Base-by-base conservation (phyloP, 2,113 vertebrate genomes). In the Corydoras maculifer region DNA sequence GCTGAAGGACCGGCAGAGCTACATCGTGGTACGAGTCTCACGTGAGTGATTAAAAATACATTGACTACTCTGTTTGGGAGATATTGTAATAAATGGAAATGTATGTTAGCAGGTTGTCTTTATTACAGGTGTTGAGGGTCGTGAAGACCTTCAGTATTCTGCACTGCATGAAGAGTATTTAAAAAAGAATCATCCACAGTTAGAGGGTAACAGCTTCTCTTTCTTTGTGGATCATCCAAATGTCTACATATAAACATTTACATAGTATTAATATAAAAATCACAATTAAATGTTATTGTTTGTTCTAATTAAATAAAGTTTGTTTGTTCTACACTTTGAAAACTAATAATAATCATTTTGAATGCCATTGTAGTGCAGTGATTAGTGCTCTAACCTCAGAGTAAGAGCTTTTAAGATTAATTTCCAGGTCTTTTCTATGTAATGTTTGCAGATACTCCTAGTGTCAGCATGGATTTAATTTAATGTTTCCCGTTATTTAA, bases 1-100 rank as follows among this genome's bases (percentile, higher is more conserved):
- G 13, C 75, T 90, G 78, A 73, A 29, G 32, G 84, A 84, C 75
- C 83, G 87, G 58, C 84, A 83, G 2, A 61, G n/a, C 71, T 90
- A 89, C 54, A 57, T 87, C 73, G 82, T 86, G 13, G 57, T 89
- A 0, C 65, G 65, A 5, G 84, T 88, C 8, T 80, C 60, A 73
- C 18, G 89, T 89, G 75, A 86, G 89, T 85, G 62, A 4, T 54
- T 4, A 57, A 57, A 13, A 14, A 5, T 5, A 57, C 10, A 14
- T 53, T 43, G 35, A 43, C 35, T 43, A 5, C 7, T 43, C 7
- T 43, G 1, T 43, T 43, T 43, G 7, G 32, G 7, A 43, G 7
- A 43, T 8, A 43, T 43, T 43, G 7, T 43, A 43, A 43, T 43
- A 43, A 43, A 43, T 8, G 35, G 35, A 51, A 75, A 11, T n/a